Evolutionary conservation across 2,113 vertebrate genomes (phyloP).

Genomic region (Ammodytes marinus): DNA sequence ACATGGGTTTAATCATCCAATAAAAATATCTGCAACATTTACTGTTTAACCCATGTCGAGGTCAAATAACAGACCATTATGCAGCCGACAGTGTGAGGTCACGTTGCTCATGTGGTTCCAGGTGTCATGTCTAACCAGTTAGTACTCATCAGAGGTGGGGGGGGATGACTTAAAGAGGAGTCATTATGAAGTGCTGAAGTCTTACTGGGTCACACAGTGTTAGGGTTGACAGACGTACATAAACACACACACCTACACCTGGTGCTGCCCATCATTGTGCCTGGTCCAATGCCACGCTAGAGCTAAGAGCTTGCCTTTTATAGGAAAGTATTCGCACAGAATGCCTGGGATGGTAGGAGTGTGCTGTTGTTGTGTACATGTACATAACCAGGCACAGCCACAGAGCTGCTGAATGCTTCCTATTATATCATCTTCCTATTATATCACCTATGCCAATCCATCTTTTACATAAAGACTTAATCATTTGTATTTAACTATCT

Average conservation of each 20-base stretch:
- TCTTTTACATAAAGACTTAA: not conserved
- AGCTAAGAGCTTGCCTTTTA: constrained; percentile 54
- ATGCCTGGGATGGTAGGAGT: constrained; percentile 14
- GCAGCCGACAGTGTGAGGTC: constrained; percentile 19
- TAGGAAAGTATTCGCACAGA: constrained; percentile 51
- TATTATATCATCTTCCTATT: constrained; percentile 9
- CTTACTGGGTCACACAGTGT: not conserved
- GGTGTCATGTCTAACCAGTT: constrained; percentile 27
- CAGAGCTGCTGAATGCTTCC: not conserved
- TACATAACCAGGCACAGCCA: not conserved
- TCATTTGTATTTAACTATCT: not conserved
- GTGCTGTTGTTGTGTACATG: not conserved
- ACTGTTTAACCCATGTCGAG: not conserved
- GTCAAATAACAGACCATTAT: constrained; percentile 4
- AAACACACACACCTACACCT: constrained; percentile 53
- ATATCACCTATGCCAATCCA: not conserved
- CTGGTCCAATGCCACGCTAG: constrained; percentile 19
- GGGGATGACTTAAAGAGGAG: constrained; percentile 34
- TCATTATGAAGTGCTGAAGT: constrained; percentile 1
- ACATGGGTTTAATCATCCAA: constrained; percentile 17
- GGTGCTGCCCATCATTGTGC: constrained; percentile 58
- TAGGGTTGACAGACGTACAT: constrained; percentile 12
- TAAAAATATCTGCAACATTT: not conserved
- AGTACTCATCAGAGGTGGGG: constrained; percentile 7
- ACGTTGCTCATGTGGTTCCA: constrained; percentile 26